Conservation (phyloP, 2,888 invertebrate genomes). For the Drosophila birchii region DNA sequence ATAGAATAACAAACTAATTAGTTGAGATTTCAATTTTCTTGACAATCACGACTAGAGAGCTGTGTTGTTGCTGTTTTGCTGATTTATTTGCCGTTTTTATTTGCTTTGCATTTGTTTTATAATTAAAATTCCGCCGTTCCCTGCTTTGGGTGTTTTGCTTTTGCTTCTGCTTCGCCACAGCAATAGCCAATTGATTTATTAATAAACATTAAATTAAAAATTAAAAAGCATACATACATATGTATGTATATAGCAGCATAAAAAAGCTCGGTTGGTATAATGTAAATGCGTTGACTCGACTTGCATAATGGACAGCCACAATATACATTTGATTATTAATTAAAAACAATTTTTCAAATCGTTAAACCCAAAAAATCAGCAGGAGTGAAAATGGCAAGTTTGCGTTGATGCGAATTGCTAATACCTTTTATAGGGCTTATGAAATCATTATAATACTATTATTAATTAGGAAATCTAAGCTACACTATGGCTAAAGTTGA, state of each 20-base stretch:
- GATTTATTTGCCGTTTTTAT: constrained; percentile 46
- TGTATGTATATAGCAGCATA: constrained; percentile 1
- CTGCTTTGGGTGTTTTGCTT: constrained; percentile 1
- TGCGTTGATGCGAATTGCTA: constrained; percentile 2
- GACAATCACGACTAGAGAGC: constrained; percentile 58
- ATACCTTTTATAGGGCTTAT: constrained; percentile 21
- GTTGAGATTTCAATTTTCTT: constrained; percentile 61
- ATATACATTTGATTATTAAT: constrained; percentile 58
- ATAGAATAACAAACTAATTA: constrained; percentile 79
- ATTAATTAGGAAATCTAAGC: no score
- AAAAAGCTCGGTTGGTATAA: constrained; percentile 44
- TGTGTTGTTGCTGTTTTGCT: not conserved
- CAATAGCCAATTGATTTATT: constrained; percentile 75
- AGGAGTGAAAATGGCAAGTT: constrained; percentile 48
- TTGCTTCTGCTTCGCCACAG: constrained; percentile 13
- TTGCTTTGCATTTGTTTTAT: constrained; percentile 58
- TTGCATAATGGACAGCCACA: constrained; percentile 64
- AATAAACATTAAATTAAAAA: constrained; percentile 68
- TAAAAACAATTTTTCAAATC: constrained; percentile 54
- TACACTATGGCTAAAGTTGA: no score
- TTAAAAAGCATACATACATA: constrained; percentile 19
- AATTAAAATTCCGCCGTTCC: constrained; percentile 65
- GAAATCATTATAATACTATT: not conserved
- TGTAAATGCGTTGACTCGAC: constrained; percentile 64
- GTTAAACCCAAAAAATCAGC: constrained; percentile 26